phyloP scores from a whole-genome alignment of 1,140 invertebrate species.

The Pollicipes pollicipes region DNA sequence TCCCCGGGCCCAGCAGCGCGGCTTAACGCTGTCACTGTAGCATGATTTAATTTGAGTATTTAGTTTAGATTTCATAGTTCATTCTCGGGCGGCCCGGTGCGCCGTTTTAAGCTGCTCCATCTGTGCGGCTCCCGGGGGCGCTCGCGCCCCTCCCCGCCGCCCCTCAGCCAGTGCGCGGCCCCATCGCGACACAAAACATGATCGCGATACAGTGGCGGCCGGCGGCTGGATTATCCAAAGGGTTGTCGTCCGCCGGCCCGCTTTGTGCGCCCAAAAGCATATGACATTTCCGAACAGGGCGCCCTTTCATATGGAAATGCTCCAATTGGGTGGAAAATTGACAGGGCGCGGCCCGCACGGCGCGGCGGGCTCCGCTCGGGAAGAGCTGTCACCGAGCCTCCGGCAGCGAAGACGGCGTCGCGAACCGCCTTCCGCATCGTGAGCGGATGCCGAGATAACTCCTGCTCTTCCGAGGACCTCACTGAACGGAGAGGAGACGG shows the following conservation, averaged over 20 bases:
- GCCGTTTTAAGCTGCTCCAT: background rate
- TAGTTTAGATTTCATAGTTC: background rate
- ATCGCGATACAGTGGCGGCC: background rate
- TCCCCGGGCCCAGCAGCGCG: too few species aligned
- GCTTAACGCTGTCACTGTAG: background rate
- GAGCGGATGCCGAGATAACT: too few species aligned
- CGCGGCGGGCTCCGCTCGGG: too few species aligned
- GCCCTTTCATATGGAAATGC: background rate
- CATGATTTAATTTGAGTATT: conserved; percentile 1
- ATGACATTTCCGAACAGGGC: background rate
- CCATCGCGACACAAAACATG: background rate
- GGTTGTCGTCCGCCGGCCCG: background rate
- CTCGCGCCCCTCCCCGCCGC: too few species aligned
- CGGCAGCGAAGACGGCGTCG: too few species aligned
- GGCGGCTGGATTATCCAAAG: background rate
- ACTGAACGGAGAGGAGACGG: too few species aligned
- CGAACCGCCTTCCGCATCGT: too few species aligned
- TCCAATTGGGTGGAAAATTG: background rate
- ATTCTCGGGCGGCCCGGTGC: background rate
- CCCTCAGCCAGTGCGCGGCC: background rate
- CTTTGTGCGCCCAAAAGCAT: background rate
- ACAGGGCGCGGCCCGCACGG: too few species aligned
- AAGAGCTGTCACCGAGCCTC: too few species aligned
- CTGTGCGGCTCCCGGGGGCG: background rate
- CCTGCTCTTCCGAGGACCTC: too few species aligned